These are phyloP conservation scores for Eleutherodactylus coqui DNA, from an alignment of 2,797 vertebrate species.

Conservation along the genomic window DNA sequence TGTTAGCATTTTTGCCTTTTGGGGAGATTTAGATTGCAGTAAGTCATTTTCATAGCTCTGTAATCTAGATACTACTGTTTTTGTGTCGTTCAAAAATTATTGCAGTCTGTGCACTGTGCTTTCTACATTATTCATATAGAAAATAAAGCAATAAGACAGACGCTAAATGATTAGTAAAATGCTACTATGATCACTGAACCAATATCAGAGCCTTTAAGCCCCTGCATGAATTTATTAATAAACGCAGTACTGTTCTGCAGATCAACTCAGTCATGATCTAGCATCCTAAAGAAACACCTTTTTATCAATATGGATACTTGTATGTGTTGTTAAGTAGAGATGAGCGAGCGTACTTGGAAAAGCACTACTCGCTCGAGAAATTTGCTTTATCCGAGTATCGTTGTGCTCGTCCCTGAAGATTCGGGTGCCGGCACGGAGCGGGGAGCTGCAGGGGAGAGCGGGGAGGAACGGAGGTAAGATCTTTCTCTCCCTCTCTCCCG, in stretches of 20 bases:
- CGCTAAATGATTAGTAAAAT: background rate
- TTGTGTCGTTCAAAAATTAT: background rate
- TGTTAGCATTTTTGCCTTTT: slow-evolving; percentile 20
- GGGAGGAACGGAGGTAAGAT: too few species aligned
- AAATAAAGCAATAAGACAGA: background rate
- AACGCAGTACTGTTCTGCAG: background rate
- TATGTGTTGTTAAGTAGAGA: too few species aligned
- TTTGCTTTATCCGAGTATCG: too few species aligned
- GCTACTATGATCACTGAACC: background rate
- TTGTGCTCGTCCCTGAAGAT: too few species aligned
- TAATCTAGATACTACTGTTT: background rate
- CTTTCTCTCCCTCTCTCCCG: too few species aligned
- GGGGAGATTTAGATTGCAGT: background rate
- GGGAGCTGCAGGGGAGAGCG: too few species aligned
- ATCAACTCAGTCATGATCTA: background rate
- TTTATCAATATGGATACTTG: too few species aligned
- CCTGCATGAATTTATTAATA: background rate
- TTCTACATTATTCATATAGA: background rate
- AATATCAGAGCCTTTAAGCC: background rate
- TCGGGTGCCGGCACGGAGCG: too few species aligned
- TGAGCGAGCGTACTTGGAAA: too few species aligned
- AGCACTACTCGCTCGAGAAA: too few species aligned
- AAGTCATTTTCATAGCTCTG: slow-evolving; percentile 14
- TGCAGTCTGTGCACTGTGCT: background rate
- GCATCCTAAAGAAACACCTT: too few species aligned